These are phyloP conservation scores for Darevskia mixta DNA, from an alignment of 2,797 vertebrate species.

Conservation along the genomic window DNA sequence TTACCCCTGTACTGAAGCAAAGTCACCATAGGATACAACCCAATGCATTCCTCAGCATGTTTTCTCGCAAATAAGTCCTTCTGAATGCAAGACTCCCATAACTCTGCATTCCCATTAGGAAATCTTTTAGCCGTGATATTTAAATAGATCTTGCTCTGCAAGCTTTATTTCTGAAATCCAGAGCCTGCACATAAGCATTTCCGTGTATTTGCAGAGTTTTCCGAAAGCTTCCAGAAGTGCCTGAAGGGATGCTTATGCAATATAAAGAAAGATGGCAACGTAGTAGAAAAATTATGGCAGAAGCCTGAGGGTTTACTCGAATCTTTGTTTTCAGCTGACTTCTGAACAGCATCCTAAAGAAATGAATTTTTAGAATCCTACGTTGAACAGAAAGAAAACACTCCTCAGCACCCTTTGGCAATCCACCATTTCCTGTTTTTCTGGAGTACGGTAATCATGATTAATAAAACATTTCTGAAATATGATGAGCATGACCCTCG, in stretches of 20 bases:
- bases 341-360: constrained; percentile 39
- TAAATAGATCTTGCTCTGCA: constrained; percentile 42
- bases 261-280: constrained; percentile 24
- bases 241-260: constrained; percentile 24
- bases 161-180: constrained; percentile 32
- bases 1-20: too few relatives aligned
- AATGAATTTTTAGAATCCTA: constrained; percentile 5
- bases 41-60: constrained; percentile 5
- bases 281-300: constrained; percentile 20
- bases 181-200: constrained; percentile 30
- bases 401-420: background rate
- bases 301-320: constrained; percentile 45
- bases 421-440: background rate
- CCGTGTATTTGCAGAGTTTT: constrained; percentile 25
- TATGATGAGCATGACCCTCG: background rate
- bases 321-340: constrained; percentile 10
- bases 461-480: background rate
- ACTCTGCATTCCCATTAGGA: background rate
- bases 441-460: background rate
- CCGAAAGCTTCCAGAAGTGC: constrained; percentile 31
- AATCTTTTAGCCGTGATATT: constrained; percentile 28
- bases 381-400: background rate
- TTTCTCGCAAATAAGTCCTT: background rate
- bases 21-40: too few relatives aligned
- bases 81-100: background rate